phyloP scores from a whole-genome alignment of 1,140 invertebrate species.

The Vollenhovia emeryi region DNA sequence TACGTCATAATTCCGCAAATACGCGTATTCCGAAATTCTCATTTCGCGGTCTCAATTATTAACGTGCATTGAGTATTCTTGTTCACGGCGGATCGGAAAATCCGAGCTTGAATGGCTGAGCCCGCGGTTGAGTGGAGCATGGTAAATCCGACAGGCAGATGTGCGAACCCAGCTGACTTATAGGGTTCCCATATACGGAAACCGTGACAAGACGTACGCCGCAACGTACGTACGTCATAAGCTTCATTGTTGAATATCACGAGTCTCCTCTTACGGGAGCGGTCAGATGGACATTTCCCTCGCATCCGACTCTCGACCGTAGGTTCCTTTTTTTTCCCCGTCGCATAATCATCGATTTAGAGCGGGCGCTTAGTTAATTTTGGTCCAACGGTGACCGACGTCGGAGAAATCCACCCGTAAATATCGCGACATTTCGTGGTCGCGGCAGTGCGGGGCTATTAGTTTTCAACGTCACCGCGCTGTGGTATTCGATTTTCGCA shows the following conservation, averaged over 20 bases:
- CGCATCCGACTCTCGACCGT: background rate
- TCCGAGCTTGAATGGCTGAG: constrained; percentile 27
- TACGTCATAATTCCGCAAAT: background rate
- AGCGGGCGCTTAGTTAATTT: constrained; percentile 20
- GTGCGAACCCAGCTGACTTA: constrained; percentile 25
- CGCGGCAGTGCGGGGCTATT: constrained; percentile 43
- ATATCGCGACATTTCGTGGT: constrained; percentile 46
- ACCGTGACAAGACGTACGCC: constrained; percentile 25
- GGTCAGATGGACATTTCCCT: background rate
- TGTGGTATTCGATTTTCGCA: constrained; percentile 54
- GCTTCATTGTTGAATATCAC: constrained; percentile 41
- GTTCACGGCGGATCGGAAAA: background rate
- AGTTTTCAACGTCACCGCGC: constrained; percentile 57
- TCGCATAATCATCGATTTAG: background rate
- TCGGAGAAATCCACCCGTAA: constrained; percentile 1
- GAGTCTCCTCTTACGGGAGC: constrained; percentile 4
- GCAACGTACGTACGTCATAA: constrained; percentile 39
- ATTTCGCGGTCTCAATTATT: background rate
- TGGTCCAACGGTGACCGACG: background rate
- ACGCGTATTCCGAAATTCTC: background rate
- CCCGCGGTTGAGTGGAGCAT: background rate
- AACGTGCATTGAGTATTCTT: constrained; percentile 15
- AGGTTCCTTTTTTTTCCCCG: background rate
- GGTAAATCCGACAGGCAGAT: constrained; percentile 23
- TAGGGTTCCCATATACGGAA: constrained; percentile 39